These are phyloP conservation scores for Rotaria sp. DNA, from an alignment of 2,888 invertebrate genomes.

Conservation along the genomic window DNA sequence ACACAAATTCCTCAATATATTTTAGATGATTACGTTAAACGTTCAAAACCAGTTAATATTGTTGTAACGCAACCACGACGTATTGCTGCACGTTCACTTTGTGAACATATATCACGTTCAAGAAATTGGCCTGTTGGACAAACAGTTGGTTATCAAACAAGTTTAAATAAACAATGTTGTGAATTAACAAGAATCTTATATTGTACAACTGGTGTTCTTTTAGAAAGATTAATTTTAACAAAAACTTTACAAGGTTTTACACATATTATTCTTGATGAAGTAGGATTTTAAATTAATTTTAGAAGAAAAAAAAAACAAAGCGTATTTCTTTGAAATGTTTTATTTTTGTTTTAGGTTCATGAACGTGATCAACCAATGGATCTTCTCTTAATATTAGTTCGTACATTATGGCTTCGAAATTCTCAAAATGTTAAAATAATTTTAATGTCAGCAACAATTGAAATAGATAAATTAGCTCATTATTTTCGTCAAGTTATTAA, in stretches of 20 bases:
- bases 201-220: slow-evolving; percentile 78
- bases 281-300: slow-evolving; percentile 41
- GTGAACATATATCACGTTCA: slow-evolving; percentile 74
- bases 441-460: slow-evolving; percentile 88
- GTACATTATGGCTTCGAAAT: slow-evolving; percentile 60
- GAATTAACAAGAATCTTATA: slow-evolving; percentile 71
- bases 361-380: slow-evolving; percentile 87
- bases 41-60: slow-evolving; percentile 69
- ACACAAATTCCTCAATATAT: slow-evolving; percentile 85
- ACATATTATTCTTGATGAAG: slow-evolving; percentile 81
- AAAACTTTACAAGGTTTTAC: slow-evolving; percentile 62
- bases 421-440: slow-evolving; percentile 60
- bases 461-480: slow-evolving; percentile 65
- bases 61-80: slow-evolving; percentile 81
- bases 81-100: slow-evolving; percentile 83
- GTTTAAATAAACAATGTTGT: slow-evolving; percentile 56
- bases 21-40: slow-evolving; percentile 67
- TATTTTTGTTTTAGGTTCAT: slow-evolving; percentile 64
- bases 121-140: slow-evolving; percentile 73
- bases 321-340: too few relatives aligned
- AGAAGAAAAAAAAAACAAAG: too few relatives aligned
- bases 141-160: slow-evolving; percentile 75
- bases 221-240: slow-evolving; percentile 72
- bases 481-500: slow-evolving; percentile 60
- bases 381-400: slow-evolving; percentile 73